These are phyloP conservation scores for Kryptolebias marmoratus DNA, from an alignment of 2,113 vertebrate species.

Conservation along the genomic window DNA sequence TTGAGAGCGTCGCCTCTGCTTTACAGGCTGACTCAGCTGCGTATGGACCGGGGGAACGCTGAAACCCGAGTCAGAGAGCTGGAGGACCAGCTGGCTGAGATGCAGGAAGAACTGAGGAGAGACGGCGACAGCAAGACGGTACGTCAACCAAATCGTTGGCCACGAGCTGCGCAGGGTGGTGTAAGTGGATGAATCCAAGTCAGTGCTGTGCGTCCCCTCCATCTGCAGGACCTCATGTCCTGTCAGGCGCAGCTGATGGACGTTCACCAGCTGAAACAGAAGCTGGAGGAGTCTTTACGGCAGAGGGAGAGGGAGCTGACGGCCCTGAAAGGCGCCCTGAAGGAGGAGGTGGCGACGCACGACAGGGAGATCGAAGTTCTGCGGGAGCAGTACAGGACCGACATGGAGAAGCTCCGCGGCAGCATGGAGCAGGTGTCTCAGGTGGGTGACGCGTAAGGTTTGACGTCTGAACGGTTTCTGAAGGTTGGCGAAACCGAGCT, in stretches of 20 bases:
- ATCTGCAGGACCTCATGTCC: slow-evolving; percentile 62
- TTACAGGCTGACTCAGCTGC: slow-evolving; percentile 78
- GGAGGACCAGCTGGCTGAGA: slow-evolving; percentile 84
- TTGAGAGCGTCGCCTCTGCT: slow-evolving; percentile 11
- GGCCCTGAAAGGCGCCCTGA: slow-evolving; percentile 83
- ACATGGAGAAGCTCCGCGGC: slow-evolving; percentile 87
- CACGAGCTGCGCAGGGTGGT: not conserved
- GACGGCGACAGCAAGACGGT: slow-evolving; percentile 72
- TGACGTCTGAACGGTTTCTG: too few relatives aligned
- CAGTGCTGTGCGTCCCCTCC: not conserved
- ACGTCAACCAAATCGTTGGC: not conserved
- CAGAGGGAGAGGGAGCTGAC: slow-evolving; percentile 84
- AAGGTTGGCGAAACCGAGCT: too few relatives aligned
- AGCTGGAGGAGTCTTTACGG: slow-evolving; percentile 85
- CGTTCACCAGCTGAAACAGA: slow-evolving; percentile 76
- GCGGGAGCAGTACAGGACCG: slow-evolving; percentile 86
- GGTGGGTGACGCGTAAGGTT: slow-evolving; percentile 68
- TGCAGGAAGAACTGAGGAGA: slow-evolving; percentile 83
- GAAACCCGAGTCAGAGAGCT: slow-evolving; percentile 74
- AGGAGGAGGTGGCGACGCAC: slow-evolving; percentile 83
- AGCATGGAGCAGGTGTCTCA: slow-evolving; percentile 90
- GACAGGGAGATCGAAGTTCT: slow-evolving; percentile 82
- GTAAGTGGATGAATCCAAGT: too few relatives aligned
- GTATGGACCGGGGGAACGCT: slow-evolving; percentile 75
- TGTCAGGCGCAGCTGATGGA: slow-evolving; percentile 68